These are phyloP conservation scores for Melangyna quadrimaculata DNA, from an alignment of 2,888 invertebrate genomes.

Conservation along the genomic window DNA sequence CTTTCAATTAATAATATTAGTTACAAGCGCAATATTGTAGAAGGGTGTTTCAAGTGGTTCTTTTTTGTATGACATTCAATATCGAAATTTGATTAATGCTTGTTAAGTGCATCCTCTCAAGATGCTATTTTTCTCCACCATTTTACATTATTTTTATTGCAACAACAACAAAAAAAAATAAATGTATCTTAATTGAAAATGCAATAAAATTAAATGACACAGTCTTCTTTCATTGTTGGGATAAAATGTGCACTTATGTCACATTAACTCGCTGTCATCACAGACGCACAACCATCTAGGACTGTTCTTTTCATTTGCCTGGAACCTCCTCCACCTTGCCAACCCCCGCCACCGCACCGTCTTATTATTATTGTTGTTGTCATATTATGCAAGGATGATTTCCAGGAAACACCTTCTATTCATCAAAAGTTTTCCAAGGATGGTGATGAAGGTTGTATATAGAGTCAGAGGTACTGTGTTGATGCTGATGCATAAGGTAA, in stretches of 20 bases:
- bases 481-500: conserved; percentile 7
- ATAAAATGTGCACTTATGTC: conserved; percentile 59
- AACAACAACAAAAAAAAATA: too few relatives aligned
- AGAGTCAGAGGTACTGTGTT: not conserved
- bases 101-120: conserved; percentile 18
- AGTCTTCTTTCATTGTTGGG: conserved; percentile 28
- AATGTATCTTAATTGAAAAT: conserved; percentile 51
- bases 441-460: not conserved
- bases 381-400: conserved; percentile 22
- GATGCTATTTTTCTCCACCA: not conserved
- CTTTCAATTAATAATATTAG: conserved; percentile 39
- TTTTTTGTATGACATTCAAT: not conserved
- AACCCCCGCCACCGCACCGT: not conserved
- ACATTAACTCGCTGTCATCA: conserved; percentile 51
- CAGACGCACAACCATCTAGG: conserved; percentile 20
- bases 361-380: not conserved
- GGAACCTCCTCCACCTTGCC: too few relatives aligned
- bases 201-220: conserved; percentile 64
- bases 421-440: not conserved
- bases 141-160: not conserved
- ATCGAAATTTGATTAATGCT: not conserved
- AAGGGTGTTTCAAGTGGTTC: not conserved
- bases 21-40: conserved; percentile 14
- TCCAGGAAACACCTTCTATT: conserved; percentile 3
- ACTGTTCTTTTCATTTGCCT: conserved; percentile 44